phyloP scores from a whole-genome alignment of 2,113 vertebrate species.

The Pygoscelis adeliae region DNA sequence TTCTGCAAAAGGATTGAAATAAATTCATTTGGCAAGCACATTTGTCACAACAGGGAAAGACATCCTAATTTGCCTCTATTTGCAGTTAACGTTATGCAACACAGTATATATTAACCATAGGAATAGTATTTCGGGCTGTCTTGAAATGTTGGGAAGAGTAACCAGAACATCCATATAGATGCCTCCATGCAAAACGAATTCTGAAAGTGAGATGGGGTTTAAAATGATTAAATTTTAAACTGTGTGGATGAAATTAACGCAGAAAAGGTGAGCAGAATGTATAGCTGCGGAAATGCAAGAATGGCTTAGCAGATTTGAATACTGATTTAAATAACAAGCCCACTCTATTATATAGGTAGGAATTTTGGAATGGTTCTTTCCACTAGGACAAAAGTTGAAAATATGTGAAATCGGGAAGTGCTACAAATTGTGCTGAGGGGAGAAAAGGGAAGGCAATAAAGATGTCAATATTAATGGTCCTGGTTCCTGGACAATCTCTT shows the following conservation, averaged over 20 bases:
- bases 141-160: neutral
- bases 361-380: neutral
- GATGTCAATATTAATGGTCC: neutral
- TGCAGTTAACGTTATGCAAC: neutral
- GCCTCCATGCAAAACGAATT: neutral
- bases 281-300: neutral
- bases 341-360: neutral
- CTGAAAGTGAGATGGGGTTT: neutral
- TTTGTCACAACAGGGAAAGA: neutral
- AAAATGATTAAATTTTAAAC: neutral
- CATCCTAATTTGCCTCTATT: neutral
- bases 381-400: neutral
- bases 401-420: neutral
- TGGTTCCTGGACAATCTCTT: neutral
- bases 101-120: neutral
- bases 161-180: neutral
- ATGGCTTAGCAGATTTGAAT: neutral
- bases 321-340: neutral
- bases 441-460: neutral
- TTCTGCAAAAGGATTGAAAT: neutral
- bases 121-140: neutral
- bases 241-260: neutral
- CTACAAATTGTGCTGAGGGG: neutral
- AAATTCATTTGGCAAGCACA: neutral
- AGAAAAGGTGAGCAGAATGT: neutral